Percentiles rank a stretch among this genome's conserved stretches.
phyloP scores from a whole-genome alignment of 2,113 vertebrate species.

The Tetraodon nigroviridis region DNA sequence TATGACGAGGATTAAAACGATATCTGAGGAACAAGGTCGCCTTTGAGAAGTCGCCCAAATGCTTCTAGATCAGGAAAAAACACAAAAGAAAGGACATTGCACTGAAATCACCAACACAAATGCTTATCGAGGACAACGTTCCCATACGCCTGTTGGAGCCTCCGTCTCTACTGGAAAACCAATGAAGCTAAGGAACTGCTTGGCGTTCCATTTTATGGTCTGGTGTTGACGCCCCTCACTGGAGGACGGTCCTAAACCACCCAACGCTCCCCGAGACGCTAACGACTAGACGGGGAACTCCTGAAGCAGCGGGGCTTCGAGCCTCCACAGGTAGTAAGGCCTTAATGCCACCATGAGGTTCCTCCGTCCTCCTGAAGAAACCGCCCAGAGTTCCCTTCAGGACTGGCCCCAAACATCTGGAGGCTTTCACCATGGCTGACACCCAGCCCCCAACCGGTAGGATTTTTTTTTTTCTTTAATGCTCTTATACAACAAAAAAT shows the following conservation, averaged over 20 bases:
- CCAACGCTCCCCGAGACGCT: conserved; percentile 13
- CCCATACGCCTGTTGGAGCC: conserved; percentile 34
- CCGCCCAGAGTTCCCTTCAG: conserved; percentile 22
- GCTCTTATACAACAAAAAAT: conserved; percentile 18
- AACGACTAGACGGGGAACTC: conserved; percentile 6
- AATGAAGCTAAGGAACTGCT: conserved; percentile 15
- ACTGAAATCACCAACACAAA: conserved; percentile 48
- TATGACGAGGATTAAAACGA: conserved; percentile 63
- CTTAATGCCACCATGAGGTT: conserved; percentile 39
- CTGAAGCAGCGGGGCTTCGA: conserved; percentile 43
- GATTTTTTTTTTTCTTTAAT: not conserved
- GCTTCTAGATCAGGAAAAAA: conserved; percentile 14
- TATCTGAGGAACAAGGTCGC: conserved; percentile 54
- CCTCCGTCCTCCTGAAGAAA: conserved; percentile 29
- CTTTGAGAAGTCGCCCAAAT: conserved; percentile 34
- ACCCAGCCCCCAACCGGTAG: conserved; percentile 24
- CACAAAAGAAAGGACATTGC: conserved; percentile 58
- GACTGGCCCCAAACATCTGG: conserved; percentile 24
- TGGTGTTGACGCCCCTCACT: conserved; percentile 11
- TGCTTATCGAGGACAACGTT: conserved; percentile 14
- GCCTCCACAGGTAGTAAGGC: conserved; percentile 52
- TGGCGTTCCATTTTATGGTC: conserved; percentile 8
- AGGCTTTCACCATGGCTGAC: conserved; percentile 4
- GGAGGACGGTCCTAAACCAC: conserved; percentile 13
- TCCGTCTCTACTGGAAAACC: conserved; percentile 13